These are phyloP conservation scores for Oceanodroma tethys DNA, from an alignment of 2,113 vertebrate species.

Conservation along the genomic window DNA sequence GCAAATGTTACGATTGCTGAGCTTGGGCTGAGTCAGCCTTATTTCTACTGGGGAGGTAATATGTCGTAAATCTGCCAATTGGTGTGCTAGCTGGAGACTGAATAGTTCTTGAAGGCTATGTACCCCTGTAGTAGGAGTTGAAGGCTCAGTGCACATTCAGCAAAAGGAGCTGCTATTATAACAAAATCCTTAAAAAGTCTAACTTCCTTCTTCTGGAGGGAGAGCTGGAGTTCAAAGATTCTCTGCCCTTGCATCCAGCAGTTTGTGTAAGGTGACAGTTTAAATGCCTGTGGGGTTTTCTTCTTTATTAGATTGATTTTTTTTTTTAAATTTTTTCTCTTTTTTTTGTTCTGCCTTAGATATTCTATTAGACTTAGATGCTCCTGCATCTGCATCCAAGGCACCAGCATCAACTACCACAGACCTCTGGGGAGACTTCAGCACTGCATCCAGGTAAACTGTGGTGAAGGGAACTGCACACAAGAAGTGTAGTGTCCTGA, in stretches of 20 bases:
- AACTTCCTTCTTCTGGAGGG: background rate
- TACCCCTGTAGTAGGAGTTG: background rate
- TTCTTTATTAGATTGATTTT: background rate
- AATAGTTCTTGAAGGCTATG: background rate
- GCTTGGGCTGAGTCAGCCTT: background rate
- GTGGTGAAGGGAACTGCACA: background rate
- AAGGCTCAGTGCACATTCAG: background rate
- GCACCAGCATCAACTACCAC: slow-evolving; percentile 57
- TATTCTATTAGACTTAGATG: slow-evolving; percentile 78
- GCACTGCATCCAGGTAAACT: slow-evolving; percentile 85
- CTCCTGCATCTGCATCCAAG: slow-evolving; percentile 63
- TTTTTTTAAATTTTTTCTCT: background rate
- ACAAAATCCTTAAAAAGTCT: background rate
- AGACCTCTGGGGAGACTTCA: slow-evolving; percentile 95
- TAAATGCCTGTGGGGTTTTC: background rate
- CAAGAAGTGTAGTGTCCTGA: background rate
- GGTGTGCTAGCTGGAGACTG: background rate
- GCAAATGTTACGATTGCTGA: background rate
- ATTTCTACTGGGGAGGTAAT: background rate
- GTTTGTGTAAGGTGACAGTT: background rate
- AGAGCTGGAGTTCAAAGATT: background rate
- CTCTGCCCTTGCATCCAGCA: background rate
- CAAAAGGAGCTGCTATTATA: background rate
- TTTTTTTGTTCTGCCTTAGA: slow-evolving; percentile 27
- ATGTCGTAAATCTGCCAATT: background rate